Percentiles rank a stretch among this genome's conserved stretches.
Conservation (phyloP, 2,113 vertebrate genomes). For the Hemibagrus wyckioides region DNA sequence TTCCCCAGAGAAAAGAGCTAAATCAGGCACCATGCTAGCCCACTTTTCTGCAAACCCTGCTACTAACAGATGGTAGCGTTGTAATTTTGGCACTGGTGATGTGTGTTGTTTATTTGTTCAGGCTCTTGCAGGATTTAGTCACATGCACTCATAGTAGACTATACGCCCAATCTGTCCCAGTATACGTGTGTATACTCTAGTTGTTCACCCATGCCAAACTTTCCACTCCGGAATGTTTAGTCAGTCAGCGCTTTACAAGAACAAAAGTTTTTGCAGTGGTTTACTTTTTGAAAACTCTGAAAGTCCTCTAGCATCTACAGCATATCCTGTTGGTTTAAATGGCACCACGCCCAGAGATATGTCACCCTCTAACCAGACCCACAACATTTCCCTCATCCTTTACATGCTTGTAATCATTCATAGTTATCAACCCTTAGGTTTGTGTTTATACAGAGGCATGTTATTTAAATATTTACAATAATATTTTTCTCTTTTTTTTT, state of each 20-base stretch:
- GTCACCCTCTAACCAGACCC: neutral
- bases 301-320: neutral
- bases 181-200: neutral
- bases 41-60: conserved; percentile 44
- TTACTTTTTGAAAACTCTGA: neutral
- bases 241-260: neutral
- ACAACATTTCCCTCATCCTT: conserved; percentile 18
- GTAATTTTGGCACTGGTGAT: neutral
- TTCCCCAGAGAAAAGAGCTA: neutral
- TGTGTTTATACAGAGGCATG: neutral
- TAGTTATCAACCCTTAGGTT: neutral
- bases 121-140: conserved; percentile 10
- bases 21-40: conserved; percentile 28
- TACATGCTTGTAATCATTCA: neutral
- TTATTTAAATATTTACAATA: neutral
- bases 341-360: neutral
- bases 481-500: neutral
- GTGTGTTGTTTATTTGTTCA: conserved; percentile 11
- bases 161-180: neutral
- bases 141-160: neutral
- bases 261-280: neutral
- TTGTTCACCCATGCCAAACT: neutral
- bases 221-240: neutral
- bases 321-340: neutral
- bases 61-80: conserved; percentile 45